Conservation (phyloP, 2,797 vertebrate species). For the Macroramphosus scolopax region DNA sequence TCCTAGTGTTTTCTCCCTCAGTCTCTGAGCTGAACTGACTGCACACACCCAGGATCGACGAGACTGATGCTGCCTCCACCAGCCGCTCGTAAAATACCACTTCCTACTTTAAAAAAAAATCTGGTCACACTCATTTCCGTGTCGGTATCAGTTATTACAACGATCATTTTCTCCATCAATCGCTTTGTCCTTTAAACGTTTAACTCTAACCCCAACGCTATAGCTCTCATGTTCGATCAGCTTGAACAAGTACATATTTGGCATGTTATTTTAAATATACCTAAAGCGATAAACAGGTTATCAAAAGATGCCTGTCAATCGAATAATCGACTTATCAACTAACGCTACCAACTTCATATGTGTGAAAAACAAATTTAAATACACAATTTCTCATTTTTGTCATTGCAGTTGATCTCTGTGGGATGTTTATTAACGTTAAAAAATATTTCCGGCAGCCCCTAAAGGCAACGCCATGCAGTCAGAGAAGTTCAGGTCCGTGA, state of each 20-base stretch:
- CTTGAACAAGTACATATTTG: too few species aligned
- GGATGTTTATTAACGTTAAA: too few species aligned
- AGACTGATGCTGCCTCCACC: conserved; percentile 55
- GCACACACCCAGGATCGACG: conserved; percentile 68
- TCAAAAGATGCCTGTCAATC: too few species aligned
- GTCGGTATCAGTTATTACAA: too few species aligned
- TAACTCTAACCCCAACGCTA: too few species aligned
- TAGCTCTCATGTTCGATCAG: too few species aligned
- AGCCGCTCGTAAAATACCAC: conserved; percentile 40
- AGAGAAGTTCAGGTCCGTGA: conserved; percentile 31
- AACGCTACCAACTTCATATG: neutral
- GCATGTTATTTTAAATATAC: too few species aligned
- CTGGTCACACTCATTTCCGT: too few species aligned
- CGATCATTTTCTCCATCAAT: too few species aligned
- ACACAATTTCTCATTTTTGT: neutral
- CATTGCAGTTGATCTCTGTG: neutral
- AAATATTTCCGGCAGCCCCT: conserved; percentile 7
- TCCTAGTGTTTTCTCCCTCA: conserved; percentile 43
- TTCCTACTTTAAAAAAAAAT: too few species aligned
- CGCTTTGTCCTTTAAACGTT: too few species aligned
- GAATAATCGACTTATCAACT: neutral
- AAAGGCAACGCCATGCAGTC: conserved; percentile 29
- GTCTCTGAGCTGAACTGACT: conserved; percentile 35
- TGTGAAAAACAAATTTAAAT: neutral
- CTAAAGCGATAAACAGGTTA: too few species aligned